phyloP scores from a whole-genome alignment of 2,888 invertebrate genomes.

The Amiota communis region DNA sequence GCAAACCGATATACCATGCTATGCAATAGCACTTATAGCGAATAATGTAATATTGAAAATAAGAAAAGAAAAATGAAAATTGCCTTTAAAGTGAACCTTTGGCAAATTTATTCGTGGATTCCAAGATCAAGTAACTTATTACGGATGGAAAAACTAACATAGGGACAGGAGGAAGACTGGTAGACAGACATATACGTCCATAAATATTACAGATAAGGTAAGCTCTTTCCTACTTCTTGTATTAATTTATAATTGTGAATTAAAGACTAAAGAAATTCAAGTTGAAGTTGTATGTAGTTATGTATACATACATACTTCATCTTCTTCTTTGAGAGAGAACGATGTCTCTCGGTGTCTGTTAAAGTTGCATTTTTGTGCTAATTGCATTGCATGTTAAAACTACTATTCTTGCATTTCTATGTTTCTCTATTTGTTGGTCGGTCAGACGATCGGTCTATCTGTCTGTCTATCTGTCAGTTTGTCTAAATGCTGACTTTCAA shows the following conservation, averaged over 20 bases:
- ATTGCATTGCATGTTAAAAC: conserved; percentile 20
- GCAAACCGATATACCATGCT: no score
- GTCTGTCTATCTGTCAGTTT: neutral
- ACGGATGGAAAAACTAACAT: no score
- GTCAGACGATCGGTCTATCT: neutral
- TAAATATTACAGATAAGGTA: no score
- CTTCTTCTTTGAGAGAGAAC: no score
- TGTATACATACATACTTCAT: no score
- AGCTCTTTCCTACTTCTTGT: neutral
- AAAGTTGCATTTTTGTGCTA: neutral
- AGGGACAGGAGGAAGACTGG: neutral
- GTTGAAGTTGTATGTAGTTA: neutral
- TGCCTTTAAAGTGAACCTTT: no score
- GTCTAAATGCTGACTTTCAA: neutral
- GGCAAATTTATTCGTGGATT: no score
- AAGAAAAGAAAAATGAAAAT: no score
- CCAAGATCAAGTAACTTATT: no score
- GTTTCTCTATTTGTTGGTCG: neutral
- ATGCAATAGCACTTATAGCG: no score
- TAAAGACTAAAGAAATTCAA: conserved; percentile 15
- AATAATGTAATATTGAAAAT: no score
- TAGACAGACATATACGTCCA: no score
- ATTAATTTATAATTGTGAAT: conserved; percentile 31
- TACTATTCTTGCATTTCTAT: conserved; percentile 8
- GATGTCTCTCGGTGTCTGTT: neutral